Conservation (phyloP, 2,797 vertebrate genomes). For the Moxostoma hubbsi region DNA sequence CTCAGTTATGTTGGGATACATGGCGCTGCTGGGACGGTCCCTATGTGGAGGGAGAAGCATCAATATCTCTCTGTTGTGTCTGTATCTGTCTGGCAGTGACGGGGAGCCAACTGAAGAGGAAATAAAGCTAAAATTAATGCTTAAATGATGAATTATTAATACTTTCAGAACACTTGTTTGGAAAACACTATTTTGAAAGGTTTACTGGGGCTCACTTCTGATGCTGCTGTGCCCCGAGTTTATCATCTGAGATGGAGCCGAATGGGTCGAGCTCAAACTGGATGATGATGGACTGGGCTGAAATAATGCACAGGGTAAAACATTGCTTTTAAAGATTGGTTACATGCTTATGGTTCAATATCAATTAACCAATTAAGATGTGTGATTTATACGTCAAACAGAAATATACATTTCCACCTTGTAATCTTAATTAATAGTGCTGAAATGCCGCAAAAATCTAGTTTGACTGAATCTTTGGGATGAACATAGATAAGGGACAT, state of each 20-base stretch:
- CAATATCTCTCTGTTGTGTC: slow-evolving; percentile 94
- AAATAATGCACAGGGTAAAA: slow-evolving; percentile 56
- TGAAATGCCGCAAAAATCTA: no score
- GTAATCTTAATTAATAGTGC: no score
- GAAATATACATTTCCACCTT: no score
- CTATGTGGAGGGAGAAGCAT: slow-evolving; percentile 92
- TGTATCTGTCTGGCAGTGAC: slow-evolving; percentile 96
- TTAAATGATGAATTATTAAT: no score
- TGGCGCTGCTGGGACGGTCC: slow-evolving; percentile 92
- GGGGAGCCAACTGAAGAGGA: slow-evolving; percentile 86
- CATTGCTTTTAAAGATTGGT: neutral
- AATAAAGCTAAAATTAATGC: neutral
- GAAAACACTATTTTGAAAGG: no score
- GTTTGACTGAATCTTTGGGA: no score
- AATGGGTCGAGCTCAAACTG: slow-evolving; percentile 98
- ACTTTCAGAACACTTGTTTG: no score
- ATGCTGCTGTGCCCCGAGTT: slow-evolving; percentile 96
- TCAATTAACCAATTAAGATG: no score
- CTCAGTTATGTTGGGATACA: slow-evolving; percentile 92
- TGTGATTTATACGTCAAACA: no score
- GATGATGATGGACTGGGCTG: slow-evolving; percentile 98
- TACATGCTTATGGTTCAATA: no score
- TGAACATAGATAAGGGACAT: no score
- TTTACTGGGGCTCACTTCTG: slow-evolving; percentile 85
- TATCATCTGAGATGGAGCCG: slow-evolving; percentile 96